Percentiles rank a stretch among this genome's conserved stretches.
These are phyloP conservation scores for Sebastolobus altivelis DNA, from an alignment of 2,797 vertebrate genomes.

Conservation along the genomic window DNA sequence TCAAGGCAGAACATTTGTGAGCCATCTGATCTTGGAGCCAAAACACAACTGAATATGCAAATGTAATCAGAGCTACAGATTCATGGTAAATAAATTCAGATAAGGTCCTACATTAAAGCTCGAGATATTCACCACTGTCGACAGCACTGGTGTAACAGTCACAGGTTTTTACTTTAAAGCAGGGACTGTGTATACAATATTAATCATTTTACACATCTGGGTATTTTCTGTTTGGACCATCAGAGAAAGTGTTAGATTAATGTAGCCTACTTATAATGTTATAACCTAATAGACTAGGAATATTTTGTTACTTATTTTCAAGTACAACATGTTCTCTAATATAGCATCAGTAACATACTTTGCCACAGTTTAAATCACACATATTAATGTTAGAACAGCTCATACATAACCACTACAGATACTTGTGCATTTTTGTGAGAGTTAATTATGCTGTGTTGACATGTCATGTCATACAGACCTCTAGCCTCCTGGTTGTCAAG, in stretches of 20 bases:
- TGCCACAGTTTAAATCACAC: slow-evolving; percentile 3
- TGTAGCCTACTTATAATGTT: background rate
- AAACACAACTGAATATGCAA: slow-evolving; percentile 72
- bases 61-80: slow-evolving; percentile 69
- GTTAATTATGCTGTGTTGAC: background rate
- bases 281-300: background rate
- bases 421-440: background rate
- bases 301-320: background rate
- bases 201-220: slow-evolving; percentile 24
- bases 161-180: slow-evolving; percentile 43
- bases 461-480: too few relatives aligned
- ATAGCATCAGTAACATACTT: background rate
- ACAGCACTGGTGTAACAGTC: slow-evolving; percentile 34
- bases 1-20: slow-evolving; percentile 64
- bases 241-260: background rate
- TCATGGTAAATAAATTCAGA: slow-evolving; percentile 67
- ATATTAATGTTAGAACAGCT: background rate
- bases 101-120: slow-evolving; percentile 52
- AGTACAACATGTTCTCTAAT: background rate
- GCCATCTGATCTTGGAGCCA: slow-evolving; percentile 74
- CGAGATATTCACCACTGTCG: slow-evolving; percentile 26
- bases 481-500: background rate
- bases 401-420: background rate
- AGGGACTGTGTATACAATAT: slow-evolving; percentile 33
- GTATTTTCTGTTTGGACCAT: slow-evolving; percentile 26